Percentiles rank a stretch among this genome's conserved stretches.
Conservation (phyloP, 2,113 vertebrate species). For the Sinocyclocheilus anshuiensis region DNA sequence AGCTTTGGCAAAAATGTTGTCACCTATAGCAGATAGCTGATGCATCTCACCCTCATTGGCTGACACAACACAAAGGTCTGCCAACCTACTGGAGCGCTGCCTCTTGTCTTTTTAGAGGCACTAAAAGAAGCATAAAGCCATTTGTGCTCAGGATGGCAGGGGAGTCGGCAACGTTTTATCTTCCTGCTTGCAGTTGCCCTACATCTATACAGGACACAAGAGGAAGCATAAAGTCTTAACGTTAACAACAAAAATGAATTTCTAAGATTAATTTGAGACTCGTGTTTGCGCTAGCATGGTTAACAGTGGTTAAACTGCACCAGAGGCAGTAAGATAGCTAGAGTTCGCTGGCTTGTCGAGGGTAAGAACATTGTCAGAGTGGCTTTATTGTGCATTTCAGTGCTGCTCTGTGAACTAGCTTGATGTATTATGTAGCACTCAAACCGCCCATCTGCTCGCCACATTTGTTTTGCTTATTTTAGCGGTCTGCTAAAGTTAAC, state of each 20-base stretch:
- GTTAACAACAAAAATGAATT: not conserved
- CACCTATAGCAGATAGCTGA: constrained; percentile 33
- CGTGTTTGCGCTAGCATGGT: not conserved
- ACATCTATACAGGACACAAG: not conserved
- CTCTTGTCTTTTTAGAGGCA: constrained; percentile 17
- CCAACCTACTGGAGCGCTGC: not conserved
- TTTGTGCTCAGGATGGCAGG: constrained; percentile 32
- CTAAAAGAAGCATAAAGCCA: constrained; percentile 25
- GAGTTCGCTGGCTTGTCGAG: not conserved
- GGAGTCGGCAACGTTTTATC: constrained; percentile 1
- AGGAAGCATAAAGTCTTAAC: not conserved
- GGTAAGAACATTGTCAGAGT: constrained; percentile 47
- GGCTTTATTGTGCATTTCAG: constrained; percentile 51
- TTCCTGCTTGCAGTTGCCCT: constrained; percentile 7
- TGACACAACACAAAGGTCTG: constrained; percentile 38
- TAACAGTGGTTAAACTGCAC: constrained; percentile 9
- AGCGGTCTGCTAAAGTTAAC: constrained; percentile 54
- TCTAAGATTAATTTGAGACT: not conserved
- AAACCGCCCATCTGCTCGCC: constrained; percentile 68
- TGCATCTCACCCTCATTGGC: constrained; percentile 26
- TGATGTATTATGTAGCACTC: constrained; percentile 65
- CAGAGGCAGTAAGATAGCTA: not conserved
- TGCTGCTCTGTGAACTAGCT: constrained; percentile 56
- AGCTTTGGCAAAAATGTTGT: constrained; percentile 39
- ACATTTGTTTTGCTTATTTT: constrained; percentile 56